Conservation (phyloP, 2,888 invertebrate genomes). For the Rapana venosa region DNA sequence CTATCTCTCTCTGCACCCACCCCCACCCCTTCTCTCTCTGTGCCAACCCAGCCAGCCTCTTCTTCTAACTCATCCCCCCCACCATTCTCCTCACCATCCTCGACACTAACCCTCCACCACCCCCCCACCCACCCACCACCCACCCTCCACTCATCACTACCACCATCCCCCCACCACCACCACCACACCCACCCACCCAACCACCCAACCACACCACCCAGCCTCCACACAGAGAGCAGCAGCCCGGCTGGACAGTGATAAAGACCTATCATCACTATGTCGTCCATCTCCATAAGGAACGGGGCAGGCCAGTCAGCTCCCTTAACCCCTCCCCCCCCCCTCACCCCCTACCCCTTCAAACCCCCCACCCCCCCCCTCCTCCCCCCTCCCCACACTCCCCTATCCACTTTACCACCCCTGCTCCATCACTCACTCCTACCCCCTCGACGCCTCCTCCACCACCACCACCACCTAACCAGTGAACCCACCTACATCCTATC, state of each 20-base stretch:
- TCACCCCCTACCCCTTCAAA: too few species aligned
- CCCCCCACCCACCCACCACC: not conserved
- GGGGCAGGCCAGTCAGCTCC: not conserved
- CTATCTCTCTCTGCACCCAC: too few species aligned
- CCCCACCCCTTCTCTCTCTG: not conserved
- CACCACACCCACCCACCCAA: not conserved
- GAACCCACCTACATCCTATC: too few species aligned
- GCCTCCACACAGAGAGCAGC: not conserved
- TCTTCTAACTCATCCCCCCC: not conserved
- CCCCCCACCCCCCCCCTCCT: too few species aligned
- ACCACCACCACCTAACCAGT: too few species aligned
- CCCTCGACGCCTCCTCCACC: too few species aligned
- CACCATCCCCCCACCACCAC: not conserved
- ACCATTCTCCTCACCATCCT: too few species aligned
- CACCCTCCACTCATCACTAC: not conserved
- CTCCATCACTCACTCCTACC: too few species aligned
- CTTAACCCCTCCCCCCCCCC: not conserved
- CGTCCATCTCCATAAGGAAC: slow-evolving; percentile 33
- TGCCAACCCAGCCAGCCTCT: not conserved
- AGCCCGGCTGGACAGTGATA: slow-evolving; percentile 26
- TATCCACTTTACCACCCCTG: too few species aligned
- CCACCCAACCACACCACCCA: not conserved
- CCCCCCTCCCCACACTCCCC: too few species aligned
- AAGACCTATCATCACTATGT: slow-evolving; percentile 29
- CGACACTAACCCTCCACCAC: too few species aligned